phyloP scores from a whole-genome alignment of 1,140 invertebrate species.

The Rhagoletis pomonella region DNA sequence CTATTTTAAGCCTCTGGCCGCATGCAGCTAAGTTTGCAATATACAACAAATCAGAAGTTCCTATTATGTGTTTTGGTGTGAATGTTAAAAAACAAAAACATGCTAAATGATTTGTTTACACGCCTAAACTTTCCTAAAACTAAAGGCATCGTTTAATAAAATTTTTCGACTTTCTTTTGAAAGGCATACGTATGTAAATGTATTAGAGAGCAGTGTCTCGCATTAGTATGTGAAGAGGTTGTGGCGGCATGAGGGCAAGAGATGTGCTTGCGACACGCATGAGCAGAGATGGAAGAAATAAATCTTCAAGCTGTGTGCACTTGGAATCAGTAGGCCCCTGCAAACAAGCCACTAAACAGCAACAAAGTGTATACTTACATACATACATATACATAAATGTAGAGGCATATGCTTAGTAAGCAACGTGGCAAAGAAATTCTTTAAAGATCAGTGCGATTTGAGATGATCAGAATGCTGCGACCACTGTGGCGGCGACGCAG shows the following conservation, averaged over 20 bases:
- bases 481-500: constrained; percentile 19
- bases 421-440: background rate
- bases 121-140: background rate
- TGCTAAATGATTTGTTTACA: constrained; percentile 5
- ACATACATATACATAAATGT: too few species aligned
- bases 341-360: background rate
- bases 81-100: background rate
- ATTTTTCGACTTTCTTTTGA: constrained; percentile 43
- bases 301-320: constrained; percentile 62
- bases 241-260: background rate
- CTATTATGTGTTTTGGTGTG: background rate
- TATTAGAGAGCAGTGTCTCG: constrained; percentile 18
- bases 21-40: background rate
- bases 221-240: constrained; percentile 25
- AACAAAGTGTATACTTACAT: background rate
- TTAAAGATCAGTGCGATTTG: constrained; percentile 36
- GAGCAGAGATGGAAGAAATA: constrained; percentile 67
- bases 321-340: background rate
- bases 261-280: constrained; percentile 62
- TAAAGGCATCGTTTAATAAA: constrained; percentile 15
- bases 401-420: background rate
- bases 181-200: constrained; percentile 46
- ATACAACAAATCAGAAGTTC: background rate
- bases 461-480: constrained; percentile 7
- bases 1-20: background rate